Conservation (phyloP, 2,888 invertebrate species). For the Geophilus truncorum region DNA sequence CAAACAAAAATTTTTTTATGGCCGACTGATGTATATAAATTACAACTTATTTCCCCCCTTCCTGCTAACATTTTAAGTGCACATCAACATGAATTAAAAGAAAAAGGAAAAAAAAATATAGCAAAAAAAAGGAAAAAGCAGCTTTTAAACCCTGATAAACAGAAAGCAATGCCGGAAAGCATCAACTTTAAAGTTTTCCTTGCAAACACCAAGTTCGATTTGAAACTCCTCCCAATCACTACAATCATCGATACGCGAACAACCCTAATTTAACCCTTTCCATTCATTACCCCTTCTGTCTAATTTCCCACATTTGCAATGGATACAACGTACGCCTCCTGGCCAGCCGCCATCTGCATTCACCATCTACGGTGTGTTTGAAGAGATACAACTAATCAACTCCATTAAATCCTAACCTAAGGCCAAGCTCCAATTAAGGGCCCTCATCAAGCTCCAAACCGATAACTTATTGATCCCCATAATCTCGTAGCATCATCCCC, state of each 20-base stretch:
- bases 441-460: constrained; percentile 3
- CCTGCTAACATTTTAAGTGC: constrained; percentile 2
- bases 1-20: background rate
- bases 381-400: constrained; percentile 20
- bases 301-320: constrained; percentile 15
- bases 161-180: background rate
- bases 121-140: background rate
- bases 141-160: background rate
- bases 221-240: constrained; percentile 11
- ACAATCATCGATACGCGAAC: constrained; percentile 1
- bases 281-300: background rate
- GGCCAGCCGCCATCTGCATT: constrained; percentile 15
- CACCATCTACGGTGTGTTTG: background rate
- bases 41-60: background rate
- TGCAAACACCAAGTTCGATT: background rate
- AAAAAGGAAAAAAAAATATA: background rate
- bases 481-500: background rate
- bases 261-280: background rate
- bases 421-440: constrained; percentile 15
- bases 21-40: constrained; percentile 2
- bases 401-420: constrained; percentile 7
- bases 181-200: background rate
- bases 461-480: constrained; percentile 20
- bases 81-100: constrained; percentile 16
- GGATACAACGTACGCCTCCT: constrained; percentile 2